Base-by-base conservation (phyloP, 2,797 vertebrate genomes). In the Coluber constrictor region DNA sequence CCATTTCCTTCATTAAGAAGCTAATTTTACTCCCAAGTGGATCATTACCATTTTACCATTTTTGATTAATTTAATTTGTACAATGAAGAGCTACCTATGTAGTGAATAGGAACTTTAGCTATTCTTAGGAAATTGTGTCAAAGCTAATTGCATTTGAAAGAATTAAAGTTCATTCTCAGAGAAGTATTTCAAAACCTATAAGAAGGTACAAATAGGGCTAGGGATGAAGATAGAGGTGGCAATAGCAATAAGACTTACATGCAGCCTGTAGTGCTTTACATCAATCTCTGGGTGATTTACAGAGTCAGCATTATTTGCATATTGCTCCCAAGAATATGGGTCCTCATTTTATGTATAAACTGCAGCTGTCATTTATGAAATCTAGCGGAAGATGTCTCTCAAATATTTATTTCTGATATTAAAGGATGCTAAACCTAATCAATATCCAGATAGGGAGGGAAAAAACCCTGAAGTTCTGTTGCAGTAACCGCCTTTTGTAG, bases 1-100 rank as follows among this genome's bases (percentile, higher is more conserved):
- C 95, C 92, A 59, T 96, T 97, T 96, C 96, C 97, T 97, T 97
- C 97, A 97, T 97, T 97, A 97, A 97, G 96, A 96, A 97, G 94
- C 93, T 97, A 93, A 95, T 97, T 97, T 97, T 96, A 94, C 61
- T 97, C 97, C 97, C 97, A 88, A 93, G 96, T 95, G 95, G 93
- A 96, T 96, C 97, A 95, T 97, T 97, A 96, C 91, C 96, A 97
- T 97, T 93, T 95, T 94, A 95, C 94, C 95, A 94, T 94, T 96
- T 97, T 97, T 96, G 97, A 97, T 96, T 97, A 95, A 96, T 96
- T 97, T 96, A 97, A 97, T 96, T 96, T 94, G 90, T 95, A 94
- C 96, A 96, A 96, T 92, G 94, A 95, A 96, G 95, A 94, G 95
- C 95, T 96, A 96, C 94, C 92, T 93, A 96, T 95, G 95, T 96